These are phyloP conservation scores for Philonicus albiceps DNA, from an alignment of 2,888 invertebrate genomes.

Conservation along the genomic window DNA sequence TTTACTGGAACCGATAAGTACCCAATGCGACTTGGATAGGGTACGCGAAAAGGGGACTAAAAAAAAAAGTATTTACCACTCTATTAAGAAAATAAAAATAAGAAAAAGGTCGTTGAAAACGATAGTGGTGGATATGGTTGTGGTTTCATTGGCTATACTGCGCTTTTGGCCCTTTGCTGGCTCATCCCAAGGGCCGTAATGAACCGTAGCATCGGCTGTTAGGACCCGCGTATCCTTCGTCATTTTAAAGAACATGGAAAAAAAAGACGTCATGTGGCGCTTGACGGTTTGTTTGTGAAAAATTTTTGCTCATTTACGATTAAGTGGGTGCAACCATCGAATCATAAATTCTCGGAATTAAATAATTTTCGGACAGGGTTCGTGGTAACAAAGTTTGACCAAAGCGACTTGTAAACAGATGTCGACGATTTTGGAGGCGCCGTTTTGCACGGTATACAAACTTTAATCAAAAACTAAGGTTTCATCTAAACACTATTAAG, in stretches of 20 bases:
- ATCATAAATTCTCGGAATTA: conserved; percentile 11
- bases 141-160: conserved; percentile 15
- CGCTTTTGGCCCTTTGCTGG: background rate
- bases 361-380: background rate
- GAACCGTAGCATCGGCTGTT: background rate
- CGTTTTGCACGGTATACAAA: background rate
- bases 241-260: background rate
- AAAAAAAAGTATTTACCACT: conserved; percentile 11
- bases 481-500: no score
- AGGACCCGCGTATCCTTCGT: background rate
- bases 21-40: background rate
- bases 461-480: background rate
- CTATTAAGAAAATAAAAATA: conserved; percentile 21
- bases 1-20: background rate
- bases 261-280: conserved; percentile 26
- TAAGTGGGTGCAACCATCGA: conserved; percentile 24
- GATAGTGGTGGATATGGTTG: background rate
- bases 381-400: background rate
- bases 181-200: background rate
- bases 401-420: background rate
- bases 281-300: conserved; percentile 25
- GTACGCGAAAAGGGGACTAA: background rate
- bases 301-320: conserved; percentile 30
- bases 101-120: background rate
- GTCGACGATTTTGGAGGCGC: background rate